Evolutionary conservation across 2,888 invertebrate genomes (phyloP), one percentile per base, ranked within the genome.

Genomic region (Chalcis sispes): DNA sequence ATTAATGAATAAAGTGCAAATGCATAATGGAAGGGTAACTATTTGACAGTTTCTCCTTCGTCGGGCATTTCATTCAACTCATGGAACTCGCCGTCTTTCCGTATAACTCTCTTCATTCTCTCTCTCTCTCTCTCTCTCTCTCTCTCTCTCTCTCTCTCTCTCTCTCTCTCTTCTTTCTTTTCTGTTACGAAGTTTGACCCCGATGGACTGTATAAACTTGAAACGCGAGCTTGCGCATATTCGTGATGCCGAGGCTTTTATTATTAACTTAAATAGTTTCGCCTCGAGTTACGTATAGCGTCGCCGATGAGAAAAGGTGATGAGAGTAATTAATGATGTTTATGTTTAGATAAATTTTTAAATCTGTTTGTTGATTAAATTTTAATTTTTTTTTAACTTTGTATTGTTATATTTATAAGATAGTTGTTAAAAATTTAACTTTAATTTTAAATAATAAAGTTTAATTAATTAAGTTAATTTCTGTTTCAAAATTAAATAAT

Each of bases 171-270:
- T 48, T 56, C 27, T 40, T 13, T 61, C 61, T 23, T 20, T 32
- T n/a, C 69, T 56, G 70, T 70, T 70, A 52, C n/a, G 46, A 36
- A 73, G 72, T 73, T 66, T 66, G 72, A 73, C 66, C 66, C 27
- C 72, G 58, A 72, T 72, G 72, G 66, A 50, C 72, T 66, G 20
- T 27, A 61, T 56, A 72, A 72, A 72, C 72, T 72, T 72, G 54
- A 42, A 18, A 8, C 46, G 42, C 25, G 15, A 42, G 42, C 15
- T 42, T 3, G 42, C 5, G 29, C 15, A 23, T 15, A n/a, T 15
- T 18, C 40, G n/a, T 46, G 67, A 56, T 10, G 56, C 29, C 20
- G n/a, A 25, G 59, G 62, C 61, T 71, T 71, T 71, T 71, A 52
- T 62, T 62, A 62, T 62, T 71, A 69, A 71, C 42, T 71, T 62